Evolutionary conservation across 2,888 invertebrate genomes (phyloP), one percentile per base, ranked within the genome.

Genomic region (Melipona beecheii): DNA sequence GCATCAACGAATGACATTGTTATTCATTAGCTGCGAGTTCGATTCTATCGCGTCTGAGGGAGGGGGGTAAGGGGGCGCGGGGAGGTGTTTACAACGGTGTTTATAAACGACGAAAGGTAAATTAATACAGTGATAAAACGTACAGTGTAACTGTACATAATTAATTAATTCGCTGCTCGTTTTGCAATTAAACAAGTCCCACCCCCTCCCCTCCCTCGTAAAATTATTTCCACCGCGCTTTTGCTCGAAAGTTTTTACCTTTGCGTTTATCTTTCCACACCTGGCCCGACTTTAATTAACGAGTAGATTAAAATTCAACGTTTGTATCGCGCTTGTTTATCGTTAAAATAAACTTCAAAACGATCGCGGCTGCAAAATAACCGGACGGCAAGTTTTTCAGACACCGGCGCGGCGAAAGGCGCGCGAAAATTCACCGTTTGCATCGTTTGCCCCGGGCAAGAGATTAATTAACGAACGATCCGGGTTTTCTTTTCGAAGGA

Each of bases 291-390:
- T 17, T n/a, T 24, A 56, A 75, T 75, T 54, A 75, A 75, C 56
- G 43, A 43, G 27, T 27, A 27, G 56, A 56, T 66, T 36, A 66
- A 66, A 21, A 75, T 56, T 66, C 56, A 49, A 43, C 24, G 65
- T 65, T 74, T 54, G 36, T 24, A 52, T 74, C 24, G 36, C n/a
- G 24, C 52, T 74, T 74, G 43, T 66, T 75, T 75, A 56, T 66
- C 65, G 27, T 66, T 24, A 4, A 31, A 31, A 31, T 31, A 27
- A 66, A 75, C 15, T 74, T 56, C 19, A 31, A 49, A 49, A 31
- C 31, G 31, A 31, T 31, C 31, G 31, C 31, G 4, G 31, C 31
- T 31, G 31, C 31, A 31, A 31, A 31, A 31, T 2, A 31, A 31
- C 31, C 31, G 31, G 0, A 31, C 31, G 31, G 31, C 0, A 31